Evolutionary conservation across 2,888 invertebrate genomes (phyloP).

Genomic region (Cheilosia soror): DNA sequence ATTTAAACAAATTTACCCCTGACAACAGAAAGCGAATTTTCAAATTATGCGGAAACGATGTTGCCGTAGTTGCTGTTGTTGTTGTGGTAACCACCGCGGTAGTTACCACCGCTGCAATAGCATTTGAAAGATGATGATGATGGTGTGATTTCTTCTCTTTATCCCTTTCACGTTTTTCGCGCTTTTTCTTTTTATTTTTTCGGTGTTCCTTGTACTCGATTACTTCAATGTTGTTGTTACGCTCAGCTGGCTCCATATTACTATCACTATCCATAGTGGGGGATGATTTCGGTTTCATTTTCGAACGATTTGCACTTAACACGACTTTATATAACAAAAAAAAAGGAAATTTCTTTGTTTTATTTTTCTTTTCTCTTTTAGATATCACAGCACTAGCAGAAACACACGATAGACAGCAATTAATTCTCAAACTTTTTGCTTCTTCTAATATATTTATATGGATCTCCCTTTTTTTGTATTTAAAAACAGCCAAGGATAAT

Average conservation of each 20-base stretch:
- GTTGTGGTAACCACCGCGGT: constrained; percentile 75
- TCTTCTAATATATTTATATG: constrained; percentile 15
- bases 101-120: constrained; percentile 69
- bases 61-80: constrained; percentile 79
- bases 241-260: constrained; percentile 80
- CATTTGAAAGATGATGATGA: constrained; percentile 76
- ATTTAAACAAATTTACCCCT: constrained; percentile 79
- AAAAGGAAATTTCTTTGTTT: constrained; percentile 50
- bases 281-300: constrained; percentile 69
- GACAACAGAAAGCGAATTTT: constrained; percentile 83
- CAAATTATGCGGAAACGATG: constrained; percentile 83
- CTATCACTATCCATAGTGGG: constrained; percentile 70
- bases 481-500: constrained; percentile 66
- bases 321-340: constrained; percentile 20
- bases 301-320: constrained; percentile 41
- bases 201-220: constrained; percentile 81
- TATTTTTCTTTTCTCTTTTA: constrained; percentile 6
- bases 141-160: constrained; percentile 78
- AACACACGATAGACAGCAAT: constrained; percentile 27
- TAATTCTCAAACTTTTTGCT: constrained; percentile 24
- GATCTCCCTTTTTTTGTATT: not conserved
- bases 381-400: constrained; percentile 57
- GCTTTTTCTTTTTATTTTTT: constrained; percentile 83
- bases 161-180: constrained; percentile 83
- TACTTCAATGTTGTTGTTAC: constrained; percentile 82